Evolutionary conservation across 2,113 vertebrate genomes (phyloP), one percentile per base, ranked within the genome.

Genomic region (Ictidomys tridecemlineatus): DNA sequence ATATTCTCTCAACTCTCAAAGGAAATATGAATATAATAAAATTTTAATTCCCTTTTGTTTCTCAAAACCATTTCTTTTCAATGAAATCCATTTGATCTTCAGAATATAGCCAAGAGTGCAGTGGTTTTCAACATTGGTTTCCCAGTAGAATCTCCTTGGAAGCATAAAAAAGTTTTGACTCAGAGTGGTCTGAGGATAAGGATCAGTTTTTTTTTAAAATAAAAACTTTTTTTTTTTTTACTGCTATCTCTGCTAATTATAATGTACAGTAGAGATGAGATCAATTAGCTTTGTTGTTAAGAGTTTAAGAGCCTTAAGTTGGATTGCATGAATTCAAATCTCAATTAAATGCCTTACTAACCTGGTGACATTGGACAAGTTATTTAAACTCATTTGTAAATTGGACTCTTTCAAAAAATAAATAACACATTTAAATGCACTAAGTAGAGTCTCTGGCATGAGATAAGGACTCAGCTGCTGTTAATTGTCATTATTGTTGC

Each of bases 1-100:
- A 74, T 61, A 37, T 58, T 14, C 4, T 61, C 20, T 67, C 6
- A 67, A 53, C 8, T 84, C 37, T 83, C 48, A 34, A 9, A 87
- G 87, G 61, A 93, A 95, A 61, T 82, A 74, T 63, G 26, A 78
- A 84, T 37, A 74, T 28, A 39, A 93, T 86, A 74, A 76, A 82
- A 74, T 20, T 78, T 82, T 76, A 53, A 72, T 51, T 84, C 13
- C 8, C 17, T 91, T 92, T 87, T 32, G 39, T 86, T 94, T 88
- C 37, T 79, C 42, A 77, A 4, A 16, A 30, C 51, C 32, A 18
- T 78, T 37, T 10, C 53, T 95, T 94, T 88, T 85, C 42, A 89
- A 22, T 51, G 45, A 45, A 88, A 67, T 56, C 8, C 17, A 90
- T 58, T 85, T 45, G 28, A 8, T 65, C 3, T 65, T 76, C 45